Base-by-base conservation (phyloP, 2,888 invertebrate genomes). In the Encarsia formosa region DNA sequence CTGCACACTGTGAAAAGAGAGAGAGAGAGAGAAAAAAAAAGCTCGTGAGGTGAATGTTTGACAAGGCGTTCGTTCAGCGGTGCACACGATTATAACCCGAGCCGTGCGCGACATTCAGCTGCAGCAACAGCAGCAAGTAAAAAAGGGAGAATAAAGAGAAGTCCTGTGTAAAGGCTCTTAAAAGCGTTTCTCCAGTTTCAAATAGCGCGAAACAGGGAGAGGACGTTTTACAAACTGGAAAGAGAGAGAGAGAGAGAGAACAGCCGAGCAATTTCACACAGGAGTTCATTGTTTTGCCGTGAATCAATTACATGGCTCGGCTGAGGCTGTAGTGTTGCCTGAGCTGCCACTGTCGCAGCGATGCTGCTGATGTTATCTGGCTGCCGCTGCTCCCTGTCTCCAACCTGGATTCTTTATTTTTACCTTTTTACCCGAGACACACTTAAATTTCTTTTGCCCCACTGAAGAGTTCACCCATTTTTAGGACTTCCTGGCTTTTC, bases 241-340 rank as follows among this genome's bases (percentile, higher is more conserved):
- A 39, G 22, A 4, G 18, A 40, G 24, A 20, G 43, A 54, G 44
- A 47, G 22, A 47, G 48, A 41, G 35, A 44, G 15, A 13, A 32
- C 26, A 29, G 37, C 42, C 48, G 49, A 55, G 49, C 55, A 54
- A 62, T 64, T 67, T 60, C 63, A 54, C 66, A 65, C 64, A 65
- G 65, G 62, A 64, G 61, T 63, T 66, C 70, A 69, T 70, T 69
- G 69, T 70, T 69, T 70, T 63, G 62, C 62, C 62, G 63, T 65
- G 70, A 70, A 70, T 70, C 70, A 70, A 70, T 70, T 70, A 70
- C 69, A 68, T 64, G 70, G 60, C 64, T 68, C 62, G 64, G 63
- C 68, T 65, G 56, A 47, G 42, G 24, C 45, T n/a, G n/a, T n/a
- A 51, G 40, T 35, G 41, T 38, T 39, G n/a, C 61, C 61, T 63